Conservation (phyloP, 2,113 vertebrate genomes). For the Pygathrix nemaeus region DNA sequence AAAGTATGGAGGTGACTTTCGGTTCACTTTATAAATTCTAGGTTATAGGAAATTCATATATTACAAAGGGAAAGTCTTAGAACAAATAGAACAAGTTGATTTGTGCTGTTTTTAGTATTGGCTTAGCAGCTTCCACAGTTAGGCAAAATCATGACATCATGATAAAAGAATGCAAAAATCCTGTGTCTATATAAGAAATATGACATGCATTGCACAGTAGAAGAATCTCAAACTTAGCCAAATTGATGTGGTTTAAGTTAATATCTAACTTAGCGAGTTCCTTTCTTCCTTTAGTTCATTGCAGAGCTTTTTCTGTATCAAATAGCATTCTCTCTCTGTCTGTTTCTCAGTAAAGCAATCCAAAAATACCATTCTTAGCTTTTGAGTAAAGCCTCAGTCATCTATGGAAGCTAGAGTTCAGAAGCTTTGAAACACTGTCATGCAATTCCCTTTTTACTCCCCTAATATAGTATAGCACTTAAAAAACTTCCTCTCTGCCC, state of each 20-base stretch:
- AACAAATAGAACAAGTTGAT: conserved; percentile 43
- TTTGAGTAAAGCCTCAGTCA: conserved; percentile 33
- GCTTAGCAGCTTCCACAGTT: conserved; percentile 30
- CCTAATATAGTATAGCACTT: conserved; percentile 21
- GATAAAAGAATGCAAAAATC: conserved; percentile 64
- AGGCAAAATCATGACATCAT: conserved; percentile 48
- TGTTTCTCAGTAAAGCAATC: conserved; percentile 32
- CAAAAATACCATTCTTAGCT: conserved; percentile 26
- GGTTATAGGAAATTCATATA: conserved; percentile 32
- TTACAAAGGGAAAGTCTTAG: conserved; percentile 38
- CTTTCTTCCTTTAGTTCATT: conserved; percentile 20
- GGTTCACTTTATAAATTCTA: background rate
- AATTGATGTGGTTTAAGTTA: conserved; percentile 64
- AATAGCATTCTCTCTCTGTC: background rate
- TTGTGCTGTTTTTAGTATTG: conserved; percentile 32
- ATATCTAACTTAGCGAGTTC: conserved; percentile 65
- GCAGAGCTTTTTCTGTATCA: background rate
- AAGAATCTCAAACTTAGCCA: conserved; percentile 55
- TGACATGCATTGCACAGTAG: background rate
- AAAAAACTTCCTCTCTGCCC: background rate
- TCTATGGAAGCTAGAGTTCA: conserved; percentile 37
- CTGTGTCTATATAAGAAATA: conserved; percentile 16
- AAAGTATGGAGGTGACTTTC: background rate
- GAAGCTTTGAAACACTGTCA: conserved; percentile 19
- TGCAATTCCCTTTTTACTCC: conserved; percentile 48